Conservation (phyloP, 2,888 invertebrate genomes). For the Ophioninae sp. region DNA sequence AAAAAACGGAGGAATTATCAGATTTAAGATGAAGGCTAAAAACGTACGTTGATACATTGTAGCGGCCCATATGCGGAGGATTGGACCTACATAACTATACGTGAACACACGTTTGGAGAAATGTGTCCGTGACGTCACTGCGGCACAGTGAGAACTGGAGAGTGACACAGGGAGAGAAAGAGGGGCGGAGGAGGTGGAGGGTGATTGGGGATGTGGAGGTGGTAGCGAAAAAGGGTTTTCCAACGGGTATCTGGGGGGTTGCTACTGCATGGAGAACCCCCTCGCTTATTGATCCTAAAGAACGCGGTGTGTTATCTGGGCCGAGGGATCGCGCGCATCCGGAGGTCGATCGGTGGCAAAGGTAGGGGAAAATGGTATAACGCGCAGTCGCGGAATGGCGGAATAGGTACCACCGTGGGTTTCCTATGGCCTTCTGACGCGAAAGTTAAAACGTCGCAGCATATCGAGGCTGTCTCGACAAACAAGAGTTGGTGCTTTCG, state of each 20-base stretch:
- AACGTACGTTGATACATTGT: neutral
- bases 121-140: slow-evolving; percentile 62
- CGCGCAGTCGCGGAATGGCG: slow-evolving; percentile 23
- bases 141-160: slow-evolving; percentile 51
- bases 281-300: slow-evolving; percentile 59
- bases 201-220: neutral
- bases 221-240: slow-evolving; percentile 19
- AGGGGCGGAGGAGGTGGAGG: slow-evolving; percentile 13
- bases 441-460: slow-evolving; percentile 50
- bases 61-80: neutral
- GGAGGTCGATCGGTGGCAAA: slow-evolving; percentile 65
- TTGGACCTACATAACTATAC: neutral
- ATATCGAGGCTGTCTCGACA: slow-evolving; percentile 53
- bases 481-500: slow-evolving; percentile 50
- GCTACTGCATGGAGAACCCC: slow-evolving; percentile 28
- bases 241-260: slow-evolving; percentile 21
- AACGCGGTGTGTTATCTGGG: slow-evolving; percentile 56
- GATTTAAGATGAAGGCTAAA: slow-evolving; percentile 3
- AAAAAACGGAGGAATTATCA: slow-evolving; percentile 19
- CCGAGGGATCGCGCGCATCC: slow-evolving; percentile 65
- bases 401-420: slow-evolving; percentile 44
- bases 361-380: slow-evolving; percentile 8
- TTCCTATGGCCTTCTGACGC: slow-evolving; percentile 41
- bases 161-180: neutral
- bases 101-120: slow-evolving; percentile 47